phyloP scores from a whole-genome alignment of 92 coral and sea anemone genomes.

The Micromussa lordhowensis region DNA sequence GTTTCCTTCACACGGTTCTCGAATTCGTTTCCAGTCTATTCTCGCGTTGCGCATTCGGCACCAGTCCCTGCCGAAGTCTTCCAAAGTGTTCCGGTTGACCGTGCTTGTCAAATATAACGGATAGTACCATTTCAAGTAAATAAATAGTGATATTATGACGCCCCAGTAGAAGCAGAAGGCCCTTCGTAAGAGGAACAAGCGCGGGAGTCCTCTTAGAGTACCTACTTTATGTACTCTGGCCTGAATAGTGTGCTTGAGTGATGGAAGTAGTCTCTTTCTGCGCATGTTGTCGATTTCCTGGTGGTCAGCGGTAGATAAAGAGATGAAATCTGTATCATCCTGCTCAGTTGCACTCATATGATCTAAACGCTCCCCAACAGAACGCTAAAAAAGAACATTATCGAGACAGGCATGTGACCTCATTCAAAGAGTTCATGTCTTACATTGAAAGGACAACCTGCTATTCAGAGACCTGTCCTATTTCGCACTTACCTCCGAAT shows the following conservation, averaged over 20 bases:
- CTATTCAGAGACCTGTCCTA: neutral
- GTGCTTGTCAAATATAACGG: constrained; percentile 83
- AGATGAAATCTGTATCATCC: constrained; percentile 18
- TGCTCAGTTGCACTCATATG: constrained; percentile 18
- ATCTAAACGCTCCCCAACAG: constrained; percentile 5
- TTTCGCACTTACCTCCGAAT: constrained; percentile 6
- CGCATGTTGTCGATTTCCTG: constrained; percentile 33
- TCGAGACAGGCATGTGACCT: neutral
- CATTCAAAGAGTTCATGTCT: neutral
- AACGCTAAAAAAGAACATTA: neutral
- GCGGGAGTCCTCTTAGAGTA: constrained; percentile 80
- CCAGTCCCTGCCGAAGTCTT: constrained; percentile 86
- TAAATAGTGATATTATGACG: constrained; percentile 60
- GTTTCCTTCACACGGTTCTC: constrained; percentile 70
- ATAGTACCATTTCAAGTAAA: constrained; percentile 78
- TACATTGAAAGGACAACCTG: constrained; percentile 2
- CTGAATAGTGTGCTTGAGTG: constrained; percentile 1
- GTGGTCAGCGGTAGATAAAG: neutral
- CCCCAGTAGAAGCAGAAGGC: constrained; percentile 83
- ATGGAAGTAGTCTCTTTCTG: constrained; percentile 30
- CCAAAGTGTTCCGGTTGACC: constrained; percentile 72
- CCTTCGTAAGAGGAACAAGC: constrained; percentile 78
- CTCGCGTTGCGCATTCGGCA: constrained; percentile 77
- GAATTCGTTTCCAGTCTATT: constrained; percentile 74
- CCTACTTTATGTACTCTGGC: constrained; percentile 31